Base-by-base conservation (phyloP, 2,797 vertebrate genomes). In the Zenarchopterus dispar region DNA sequence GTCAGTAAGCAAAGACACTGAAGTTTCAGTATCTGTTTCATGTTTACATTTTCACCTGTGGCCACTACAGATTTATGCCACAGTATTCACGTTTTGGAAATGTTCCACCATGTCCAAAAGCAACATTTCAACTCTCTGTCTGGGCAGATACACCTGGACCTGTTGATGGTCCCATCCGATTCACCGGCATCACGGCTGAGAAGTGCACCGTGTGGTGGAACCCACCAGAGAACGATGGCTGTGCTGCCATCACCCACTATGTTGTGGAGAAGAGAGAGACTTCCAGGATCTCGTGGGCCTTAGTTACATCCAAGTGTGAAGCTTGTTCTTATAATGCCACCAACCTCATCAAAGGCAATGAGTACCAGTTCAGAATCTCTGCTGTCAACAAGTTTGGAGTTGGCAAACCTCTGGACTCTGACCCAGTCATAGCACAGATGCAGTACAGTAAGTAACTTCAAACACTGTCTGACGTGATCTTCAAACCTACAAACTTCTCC, bases 351-450 rank as follows among this genome's bases (percentile, higher is more conserved):
- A 97, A 94, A 48, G 97, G 96, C 89, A 99, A 99, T 33, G 98
- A 99, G 75, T 99, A 99, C 84, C 97, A 99, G 73, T 99, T 99
- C 94, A 96, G 97, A 84, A 88, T 99, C 72, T 98, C 96, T 84
- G 96, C 97, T 70, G 95, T 95, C 77, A 99, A 99, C 87, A 99
- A 95, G 84, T 97, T 97, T 89, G 98, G 98, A 73, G 95, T 94
- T 55, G 96, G 98, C 65, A 96, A 94, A 90, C 93, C 97, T 23
- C 82, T 99, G 61, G 98, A 99, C 85, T 99, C 97, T 59, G 96
- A 97, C 65, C 85, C 96, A 52, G 75, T 99, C 68, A 89, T 94
- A 1, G 98, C 98, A 84, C 94, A 96, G 85, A 97, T 97, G 94
- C 96, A 98, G 68, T 99, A 97, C 89, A 98, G 98, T 99, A 94